Conservation (phyloP, 2,888 invertebrate genomes). For the Drosophila bunnanda region DNA sequence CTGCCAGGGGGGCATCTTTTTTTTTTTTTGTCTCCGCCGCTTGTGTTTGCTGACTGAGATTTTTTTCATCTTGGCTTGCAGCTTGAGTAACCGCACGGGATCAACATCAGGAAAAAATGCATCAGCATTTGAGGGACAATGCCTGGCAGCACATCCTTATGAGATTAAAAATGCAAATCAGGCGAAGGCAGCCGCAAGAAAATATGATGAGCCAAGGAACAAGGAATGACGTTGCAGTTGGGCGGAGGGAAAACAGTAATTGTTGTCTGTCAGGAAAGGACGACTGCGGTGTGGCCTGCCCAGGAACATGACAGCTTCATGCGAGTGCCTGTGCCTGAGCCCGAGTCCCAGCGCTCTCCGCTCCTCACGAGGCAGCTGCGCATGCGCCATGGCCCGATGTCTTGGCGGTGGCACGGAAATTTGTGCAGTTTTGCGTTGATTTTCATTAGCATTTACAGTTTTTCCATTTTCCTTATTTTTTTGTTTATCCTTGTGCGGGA, state of each 20-base stretch:
- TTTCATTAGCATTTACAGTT: constrained; percentile 69
- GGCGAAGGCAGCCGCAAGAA: constrained; percentile 62
- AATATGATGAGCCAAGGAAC: constrained; percentile 61
- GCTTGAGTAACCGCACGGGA: constrained; percentile 66
- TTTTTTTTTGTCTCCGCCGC: constrained; percentile 11
- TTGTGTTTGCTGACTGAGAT: constrained; percentile 29
- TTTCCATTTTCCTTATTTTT: constrained; percentile 37
- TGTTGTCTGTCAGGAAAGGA: constrained; percentile 59
- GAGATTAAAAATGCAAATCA: constrained; percentile 84
- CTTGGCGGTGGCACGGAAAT: constrained; percentile 60
- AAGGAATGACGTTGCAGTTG: constrained; percentile 63
- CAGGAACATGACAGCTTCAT: constrained; percentile 81
- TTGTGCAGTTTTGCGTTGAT: constrained; percentile 70
- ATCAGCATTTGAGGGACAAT: constrained; percentile 61
- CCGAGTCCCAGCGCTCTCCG: constrained; percentile 1
- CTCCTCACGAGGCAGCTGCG: constrained; percentile 16
- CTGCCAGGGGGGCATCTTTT: constrained; percentile 41
- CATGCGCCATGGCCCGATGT: constrained; percentile 32
- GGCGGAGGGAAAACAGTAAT: constrained; percentile 63
- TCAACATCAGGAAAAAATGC: constrained; percentile 35
- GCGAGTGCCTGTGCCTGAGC: constrained; percentile 49
- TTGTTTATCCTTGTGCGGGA: constrained; percentile 46
- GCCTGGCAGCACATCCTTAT: constrained; percentile 75
- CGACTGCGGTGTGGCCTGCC: constrained; percentile 59
- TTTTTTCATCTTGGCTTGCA: constrained; percentile 57